Evolutionary conservation across 37 sponge, comb jelly and placozoan genomes (phyloP).

Genomic region (Chondrosia reniformis): DNA sequence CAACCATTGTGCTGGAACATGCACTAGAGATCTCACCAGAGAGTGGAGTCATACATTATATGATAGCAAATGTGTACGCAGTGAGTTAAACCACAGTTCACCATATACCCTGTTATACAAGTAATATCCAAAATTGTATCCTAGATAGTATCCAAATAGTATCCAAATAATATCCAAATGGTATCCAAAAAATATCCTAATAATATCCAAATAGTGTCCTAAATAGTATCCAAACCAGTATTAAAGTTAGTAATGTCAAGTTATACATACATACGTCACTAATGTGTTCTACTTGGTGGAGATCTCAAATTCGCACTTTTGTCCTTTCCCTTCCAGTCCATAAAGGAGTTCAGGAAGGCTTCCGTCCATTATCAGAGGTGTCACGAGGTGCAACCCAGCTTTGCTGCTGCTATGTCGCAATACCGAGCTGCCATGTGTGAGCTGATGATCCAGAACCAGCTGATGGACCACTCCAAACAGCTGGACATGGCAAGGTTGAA

Average conservation of each 20-base stretch:
- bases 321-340: conserved; percentile 17
- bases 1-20: conserved; percentile 30
- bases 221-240: too few relatives aligned
- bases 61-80: conserved; percentile 69
- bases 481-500: conserved; percentile 38
- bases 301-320: too few relatives aligned
- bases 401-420: conserved; percentile 40
- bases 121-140: too few relatives aligned
- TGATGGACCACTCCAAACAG: conserved; percentile 25
- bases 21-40: conserved; percentile 42
- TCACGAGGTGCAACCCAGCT: conserved; percentile 34
- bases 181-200: too few relatives aligned
- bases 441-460: conserved; percentile 32
- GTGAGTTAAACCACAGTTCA: too few relatives aligned
- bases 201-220: too few relatives aligned
- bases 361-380: conserved; percentile 30
- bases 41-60: conserved; percentile 47
- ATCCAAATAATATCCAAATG: too few relatives aligned
- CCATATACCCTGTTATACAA: too few relatives aligned
- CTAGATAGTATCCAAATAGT: too few relatives aligned
- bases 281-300: too few relatives aligned
- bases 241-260: too few relatives aligned
- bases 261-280: too few relatives aligned
- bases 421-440: conserved; percentile 51
- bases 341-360: conserved; percentile 37